Evolutionary conservation across 2,797 vertebrate genomes (phyloP).

Genomic region (Anas flavirostris): DNA sequence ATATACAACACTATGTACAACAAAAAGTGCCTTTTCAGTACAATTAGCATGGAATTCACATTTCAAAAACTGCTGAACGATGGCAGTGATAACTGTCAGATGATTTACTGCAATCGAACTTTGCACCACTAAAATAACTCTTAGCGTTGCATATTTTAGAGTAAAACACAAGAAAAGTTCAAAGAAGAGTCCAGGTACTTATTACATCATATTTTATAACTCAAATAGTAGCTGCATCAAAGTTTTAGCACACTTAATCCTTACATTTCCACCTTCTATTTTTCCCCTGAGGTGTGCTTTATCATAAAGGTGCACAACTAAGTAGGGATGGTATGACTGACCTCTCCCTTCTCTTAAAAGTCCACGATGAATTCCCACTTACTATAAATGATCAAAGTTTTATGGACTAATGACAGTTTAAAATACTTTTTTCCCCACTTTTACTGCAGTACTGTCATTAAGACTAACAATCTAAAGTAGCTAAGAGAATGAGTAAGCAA

Average conservation of each 20-base stretch:
- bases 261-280: background rate
- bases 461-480: constrained; percentile 71
- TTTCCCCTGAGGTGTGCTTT: background rate
- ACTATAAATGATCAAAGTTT: constrained; percentile 59
- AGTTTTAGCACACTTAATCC: background rate
- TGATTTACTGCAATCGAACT: background rate
- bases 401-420: constrained; percentile 62
- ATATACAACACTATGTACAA: background rate
- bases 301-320: background rate
- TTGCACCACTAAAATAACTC: background rate
- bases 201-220: background rate
- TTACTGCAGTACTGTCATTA: constrained; percentile 61
- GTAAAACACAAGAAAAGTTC: background rate
- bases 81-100: background rate
- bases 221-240: background rate
- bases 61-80: background rate
- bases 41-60: background rate
- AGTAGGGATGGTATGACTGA: constrained; percentile 1
- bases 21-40: background rate
- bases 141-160: background rate
- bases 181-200: background rate
- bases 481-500: constrained; percentile 65
- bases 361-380: constrained; percentile 50
- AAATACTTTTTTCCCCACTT: constrained; percentile 30
- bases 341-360: constrained; percentile 51